Percentiles rank a stretch among this genome's conserved stretches.
Evolutionary conservation across 37 sponge, comb jelly and placozoan species (phyloP).

Genomic region (Chondrosia reniformis): DNA sequence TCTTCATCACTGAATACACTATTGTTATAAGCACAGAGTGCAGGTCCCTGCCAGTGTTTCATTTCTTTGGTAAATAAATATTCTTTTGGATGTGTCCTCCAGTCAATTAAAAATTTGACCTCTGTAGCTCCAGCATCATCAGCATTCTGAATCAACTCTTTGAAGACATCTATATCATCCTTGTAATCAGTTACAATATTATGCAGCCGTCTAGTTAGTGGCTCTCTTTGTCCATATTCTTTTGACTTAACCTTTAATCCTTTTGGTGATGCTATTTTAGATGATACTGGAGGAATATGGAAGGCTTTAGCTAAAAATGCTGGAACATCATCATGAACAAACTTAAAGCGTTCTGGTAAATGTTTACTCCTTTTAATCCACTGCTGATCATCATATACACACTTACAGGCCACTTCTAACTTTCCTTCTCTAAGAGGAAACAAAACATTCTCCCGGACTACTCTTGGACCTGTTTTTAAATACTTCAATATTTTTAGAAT

Average conservation of each 20-base stretch:
- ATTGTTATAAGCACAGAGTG: conserved; percentile 69
- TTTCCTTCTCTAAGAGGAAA: neutral
- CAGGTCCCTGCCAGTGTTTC: conserved; percentile 82
- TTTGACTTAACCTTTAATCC: neutral
- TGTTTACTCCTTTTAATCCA: neutral
- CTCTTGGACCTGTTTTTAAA: too few species aligned
- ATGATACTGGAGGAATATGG: conserved; percentile 43
- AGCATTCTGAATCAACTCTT: conserved; percentile 89
- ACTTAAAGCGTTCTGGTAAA: neutral
- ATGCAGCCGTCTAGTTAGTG: conserved; percentile 67
- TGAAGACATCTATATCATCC: conserved; percentile 57
- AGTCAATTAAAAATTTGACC: conserved; percentile 78
- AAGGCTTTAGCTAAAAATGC: conserved; percentile 16
- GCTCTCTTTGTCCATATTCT: conserved; percentile 74
- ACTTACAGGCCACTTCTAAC: neutral
- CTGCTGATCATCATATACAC: conserved; percentile 7
- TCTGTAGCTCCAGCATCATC: conserved; percentile 82
- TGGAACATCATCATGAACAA: conserved; percentile 29
- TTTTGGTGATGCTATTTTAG: neutral
- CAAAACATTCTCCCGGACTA: too few species aligned
- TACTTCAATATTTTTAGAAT: too few species aligned
- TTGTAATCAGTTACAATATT: conserved; percentile 76
- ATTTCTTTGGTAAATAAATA: conserved; percentile 51
- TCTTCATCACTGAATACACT: conserved; percentile 67
- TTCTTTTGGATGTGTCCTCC: conserved; percentile 48